Base-by-base conservation (phyloP, 2,888 invertebrate species). In the Habrosyne pyritoides region DNA sequence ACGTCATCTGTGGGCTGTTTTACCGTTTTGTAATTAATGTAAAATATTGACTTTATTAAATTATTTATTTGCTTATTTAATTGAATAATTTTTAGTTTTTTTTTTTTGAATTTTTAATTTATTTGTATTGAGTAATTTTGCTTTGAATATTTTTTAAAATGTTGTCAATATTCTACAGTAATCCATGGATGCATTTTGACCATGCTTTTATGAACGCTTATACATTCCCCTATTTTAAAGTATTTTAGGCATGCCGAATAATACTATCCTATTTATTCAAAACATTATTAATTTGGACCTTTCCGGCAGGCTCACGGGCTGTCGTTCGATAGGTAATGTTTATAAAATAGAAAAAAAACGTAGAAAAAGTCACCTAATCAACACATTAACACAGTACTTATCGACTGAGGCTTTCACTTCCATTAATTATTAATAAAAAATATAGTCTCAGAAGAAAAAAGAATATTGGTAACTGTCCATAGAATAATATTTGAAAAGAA, bases 261-360 rank as follows among this genome's bases (percentile, higher is more conserved):
- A 50, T 72, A 67, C 67, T 65, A 55, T 59, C 54, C 56, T 59
- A 53, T 61, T 51, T 61, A 47, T 56, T 50, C 47, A 49, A 52
- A 49, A 30, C 21, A 54, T 33, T 56, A 53, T 51, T 54, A 50
- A 57, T 46, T 18, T 21, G 30, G 71, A 64, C 64, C 56, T 79
- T 73, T 77, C 77, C 71, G 73, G 71, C 85, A 87, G 86, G 85
- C 72, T 74, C 77, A 63, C 81, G 82, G 59, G 81, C 79, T 68
- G 79, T 79, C 69, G 83, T 82, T 66, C 84, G 81, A 80, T 87
- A 87, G 87, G 87, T 87, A 87, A 86, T 61, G 67, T 61, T 57
- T 67, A 66, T 66, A 66, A 60, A 64, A 59, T 57, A 64, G 63
- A 59, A 58, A 70, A 33, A 33, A 33, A n/a, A 73, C 71, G 57